Percentiles rank a stretch among this genome's conserved stretches.
Evolutionary conservation across 2,888 invertebrate genomes (phyloP).

Genomic region (Bellardia bayeri): DNA sequence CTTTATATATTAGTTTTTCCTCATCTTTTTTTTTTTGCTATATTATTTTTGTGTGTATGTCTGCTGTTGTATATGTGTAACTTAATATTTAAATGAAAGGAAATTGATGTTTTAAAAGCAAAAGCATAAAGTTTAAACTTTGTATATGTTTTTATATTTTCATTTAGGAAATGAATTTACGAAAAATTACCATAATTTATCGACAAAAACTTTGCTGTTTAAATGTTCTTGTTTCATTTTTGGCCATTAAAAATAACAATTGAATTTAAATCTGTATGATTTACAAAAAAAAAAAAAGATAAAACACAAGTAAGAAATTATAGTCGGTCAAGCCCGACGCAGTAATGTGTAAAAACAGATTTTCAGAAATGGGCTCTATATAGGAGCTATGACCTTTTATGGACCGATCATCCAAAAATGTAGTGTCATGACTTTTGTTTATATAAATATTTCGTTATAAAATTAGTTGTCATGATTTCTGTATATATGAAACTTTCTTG

Average conservation of each 20-base stretch:
- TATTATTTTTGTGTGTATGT: slow-evolving; percentile 23
- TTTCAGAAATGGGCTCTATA: too few relatives aligned
- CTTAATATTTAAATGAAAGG: slow-evolving; percentile 71
- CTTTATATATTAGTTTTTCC: slow-evolving; percentile 59
- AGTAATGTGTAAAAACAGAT: too few relatives aligned
- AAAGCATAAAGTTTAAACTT: slow-evolving; percentile 62
- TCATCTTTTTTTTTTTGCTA: neutral
- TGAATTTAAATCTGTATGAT: neutral
- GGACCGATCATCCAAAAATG: too few relatives aligned
- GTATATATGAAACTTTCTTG: too few relatives aligned
- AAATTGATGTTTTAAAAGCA: slow-evolving; percentile 73
- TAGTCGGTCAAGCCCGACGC: too few relatives aligned
- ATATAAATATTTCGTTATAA: too few relatives aligned
- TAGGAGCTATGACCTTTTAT: too few relatives aligned
- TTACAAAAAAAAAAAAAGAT: neutral
- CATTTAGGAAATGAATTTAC: slow-evolving; percentile 49
- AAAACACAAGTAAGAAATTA: too few relatives aligned
- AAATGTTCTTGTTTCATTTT: slow-evolving; percentile 29
- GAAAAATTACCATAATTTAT: slow-evolving; percentile 61
- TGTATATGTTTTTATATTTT: slow-evolving; percentile 15
- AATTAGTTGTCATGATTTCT: too few relatives aligned
- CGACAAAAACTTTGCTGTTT: slow-evolving; percentile 27
- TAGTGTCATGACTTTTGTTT: too few relatives aligned
- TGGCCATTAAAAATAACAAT: slow-evolving; percentile 12
- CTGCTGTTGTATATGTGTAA: slow-evolving; percentile 43